Percentiles rank a stretch among this genome's conserved stretches.
phyloP scores from a whole-genome alignment of 1,140 invertebrate genomes.

The Bombus haemorrhoidalis region DNA sequence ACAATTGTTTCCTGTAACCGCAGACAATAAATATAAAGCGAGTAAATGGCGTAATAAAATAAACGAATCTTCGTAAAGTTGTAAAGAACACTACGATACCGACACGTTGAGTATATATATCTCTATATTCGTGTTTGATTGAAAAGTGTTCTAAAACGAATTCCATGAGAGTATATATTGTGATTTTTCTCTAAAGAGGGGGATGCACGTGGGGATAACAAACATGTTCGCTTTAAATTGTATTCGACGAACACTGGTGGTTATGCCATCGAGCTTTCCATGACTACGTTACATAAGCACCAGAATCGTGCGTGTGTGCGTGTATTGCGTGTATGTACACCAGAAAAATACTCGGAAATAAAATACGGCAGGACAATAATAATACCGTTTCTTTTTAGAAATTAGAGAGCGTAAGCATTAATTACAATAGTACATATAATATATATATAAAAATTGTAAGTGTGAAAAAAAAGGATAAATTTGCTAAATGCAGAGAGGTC shows the following conservation, averaged over 20 bases:
- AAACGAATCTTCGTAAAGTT: constrained; percentile 2
- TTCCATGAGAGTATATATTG: constrained; percentile 27
- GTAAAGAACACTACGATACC: neutral
- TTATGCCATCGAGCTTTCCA: constrained; percentile 80
- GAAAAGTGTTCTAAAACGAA: neutral
- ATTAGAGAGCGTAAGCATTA: constrained; percentile 71
- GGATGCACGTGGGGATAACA: constrained; percentile 33
- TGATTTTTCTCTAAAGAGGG: constrained; percentile 32
- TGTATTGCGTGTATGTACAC: constrained; percentile 64
- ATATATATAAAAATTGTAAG: constrained; percentile 46
- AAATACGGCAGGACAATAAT: constrained; percentile 80
- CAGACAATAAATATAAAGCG: constrained; percentile 9
- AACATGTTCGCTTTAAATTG: constrained; percentile 57
- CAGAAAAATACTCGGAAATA: constrained; percentile 72
- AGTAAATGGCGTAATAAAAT: neutral
- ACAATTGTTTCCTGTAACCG: neutral
- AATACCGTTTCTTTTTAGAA: constrained; percentile 78
- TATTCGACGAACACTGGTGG: constrained; percentile 73
- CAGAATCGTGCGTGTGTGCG: constrained; percentile 58
- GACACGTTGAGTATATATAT: neutral
- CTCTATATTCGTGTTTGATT: too few relatives aligned
- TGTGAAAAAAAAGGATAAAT: constrained; percentile 47
- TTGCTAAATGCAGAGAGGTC: constrained; percentile 35
- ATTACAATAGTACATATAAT: constrained; percentile 54
- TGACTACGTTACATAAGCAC: constrained; percentile 69